phyloP scores from a whole-genome alignment of 2,888 invertebrate genomes.

The Drosophila mettleri region DNA sequence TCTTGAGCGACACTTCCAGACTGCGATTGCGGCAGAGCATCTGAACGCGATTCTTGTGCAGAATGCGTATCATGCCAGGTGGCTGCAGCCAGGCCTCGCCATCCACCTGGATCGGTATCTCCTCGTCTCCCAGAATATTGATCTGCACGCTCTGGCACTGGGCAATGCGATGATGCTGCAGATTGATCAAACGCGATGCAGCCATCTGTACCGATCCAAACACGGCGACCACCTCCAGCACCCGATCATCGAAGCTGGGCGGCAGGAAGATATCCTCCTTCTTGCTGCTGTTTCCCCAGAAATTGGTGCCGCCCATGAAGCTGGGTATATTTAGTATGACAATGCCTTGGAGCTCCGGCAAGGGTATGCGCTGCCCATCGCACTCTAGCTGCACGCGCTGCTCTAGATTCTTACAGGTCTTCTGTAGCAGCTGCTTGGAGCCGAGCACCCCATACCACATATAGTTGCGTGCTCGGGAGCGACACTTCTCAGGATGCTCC shows the following conservation, averaged over 20 bases:
- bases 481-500: conserved; percentile 98
- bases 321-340: conserved; percentile 98
- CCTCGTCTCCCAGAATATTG: conserved; percentile 96
- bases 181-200: conserved; percentile 96
- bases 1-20: conserved; percentile 94
- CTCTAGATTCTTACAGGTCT: conserved; percentile 97
- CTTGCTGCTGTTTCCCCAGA: conserved; percentile 97
- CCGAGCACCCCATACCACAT: conserved; percentile 96
- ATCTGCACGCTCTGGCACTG: conserved; percentile 98
- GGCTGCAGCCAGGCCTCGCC: conserved; percentile 99
- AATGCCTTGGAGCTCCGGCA: conserved; percentile 98
- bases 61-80: conserved; percentile 97
- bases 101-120: conserved; percentile 97
- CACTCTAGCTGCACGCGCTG: conserved; percentile 98
- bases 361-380: conserved; percentile 97
- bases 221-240: conserved; percentile 98
- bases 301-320: conserved; percentile 99
- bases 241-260: conserved; percentile 97
- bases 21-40: conserved; percentile 96
- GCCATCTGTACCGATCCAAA: conserved; percentile 99
- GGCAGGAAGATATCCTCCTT: conserved; percentile 96
- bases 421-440: conserved; percentile 92
- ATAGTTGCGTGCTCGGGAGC: conserved; percentile 96
- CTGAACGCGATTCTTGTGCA: conserved; percentile 98
- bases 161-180: conserved; percentile 98